phyloP scores from a whole-genome alignment of 2,888 invertebrate species.

The Melinaea menophilus region DNA sequence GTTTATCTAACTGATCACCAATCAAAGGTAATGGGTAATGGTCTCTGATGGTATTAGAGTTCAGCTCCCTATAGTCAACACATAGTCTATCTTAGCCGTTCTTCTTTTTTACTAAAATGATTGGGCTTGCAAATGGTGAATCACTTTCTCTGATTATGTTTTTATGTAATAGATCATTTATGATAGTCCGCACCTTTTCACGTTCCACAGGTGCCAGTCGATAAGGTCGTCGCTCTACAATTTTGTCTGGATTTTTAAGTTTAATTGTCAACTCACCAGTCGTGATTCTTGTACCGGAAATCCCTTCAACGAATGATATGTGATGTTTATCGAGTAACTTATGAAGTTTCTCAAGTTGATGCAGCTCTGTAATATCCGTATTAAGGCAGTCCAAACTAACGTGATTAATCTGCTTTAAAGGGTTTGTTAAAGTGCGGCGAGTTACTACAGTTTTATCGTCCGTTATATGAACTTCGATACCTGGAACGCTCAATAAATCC shows the following conservation, averaged over 20 bases:
- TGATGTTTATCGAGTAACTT: conserved; percentile 2
- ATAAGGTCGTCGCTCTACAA: conserved; percentile 7
- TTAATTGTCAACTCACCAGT: conserved; percentile 1
- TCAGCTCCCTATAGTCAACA: conserved; percentile 26
- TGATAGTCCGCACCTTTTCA: neutral
- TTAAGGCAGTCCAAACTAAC: conserved; percentile 8
- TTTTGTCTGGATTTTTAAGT: conserved; percentile 1
- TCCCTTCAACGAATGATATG: neutral
- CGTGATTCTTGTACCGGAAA: conserved; percentile 1
- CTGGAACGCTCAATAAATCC: conserved; percentile 8
- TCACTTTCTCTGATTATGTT: conserved; percentile 13
- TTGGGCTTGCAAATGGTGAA: conserved; percentile 26
- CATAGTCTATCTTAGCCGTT: conserved; percentile 29
- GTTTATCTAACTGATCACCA: conserved; percentile 17
- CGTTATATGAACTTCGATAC: conserved; percentile 1
- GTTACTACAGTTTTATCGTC: neutral
- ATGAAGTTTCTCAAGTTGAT: too few species aligned
- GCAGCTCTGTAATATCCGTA: neutral
- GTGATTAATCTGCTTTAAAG: neutral
- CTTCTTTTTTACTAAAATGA: conserved; percentile 25
- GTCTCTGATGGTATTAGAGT: conserved; percentile 14
- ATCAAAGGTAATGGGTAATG: conserved; percentile 28
- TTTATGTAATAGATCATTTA: neutral
- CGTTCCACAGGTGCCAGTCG: conserved; percentile 11
- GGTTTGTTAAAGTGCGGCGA: too few species aligned